Base-by-base conservation (phyloP, 1,140 invertebrate genomes). In the fruit fly (Drosophila melanogaster) region DNA sequence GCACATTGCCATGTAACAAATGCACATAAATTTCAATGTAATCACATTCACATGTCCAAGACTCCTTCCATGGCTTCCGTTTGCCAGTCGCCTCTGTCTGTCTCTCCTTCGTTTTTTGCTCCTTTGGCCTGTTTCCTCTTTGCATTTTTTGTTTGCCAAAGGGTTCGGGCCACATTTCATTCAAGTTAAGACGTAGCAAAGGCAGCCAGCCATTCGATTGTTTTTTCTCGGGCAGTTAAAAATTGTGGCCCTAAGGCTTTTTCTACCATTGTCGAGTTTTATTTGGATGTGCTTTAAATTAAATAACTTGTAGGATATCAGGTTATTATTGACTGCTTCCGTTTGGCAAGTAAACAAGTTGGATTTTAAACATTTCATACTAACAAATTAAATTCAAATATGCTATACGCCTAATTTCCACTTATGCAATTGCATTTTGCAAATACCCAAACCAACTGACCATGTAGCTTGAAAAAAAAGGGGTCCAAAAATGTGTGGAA, bases 1-100 rank as follows among this genome's bases (percentile, higher is more conserved):
- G 83, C 84, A 87, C 83, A 71, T 87, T 51, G 40, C 33, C 26
- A 61, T 61, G 50, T 86, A 86, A 89, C 85, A 87, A 89, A 87
- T 87, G 84, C 83, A 87, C 83, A 87, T 87, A 87, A 87, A 87
- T 87, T 87, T 87, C 86, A 83, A 89, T 87, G 83, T 79, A 89
- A 89, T 79, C 79, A 84, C 83, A 87, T 89, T 77, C 83, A 44
- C 79, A 87, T 76, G 79, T 70, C 79, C 76, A 56, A 43, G 50
- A 43, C 44, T 60, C 19, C 50, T 54, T 60, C 19, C 50, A 49
- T 22, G 17, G 47, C 35, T 57, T 57, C 66, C 74, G 60, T 54
- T 76, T 35, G 33, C 51, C 44, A 12, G 40, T 54, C 55, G 22
- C 35, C 24, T 33, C 51, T 49, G 35, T 55, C 10, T 41, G 30